Conservation (phyloP, 2,888 invertebrate genomes). For the Drosophila neonasuta region DNA sequence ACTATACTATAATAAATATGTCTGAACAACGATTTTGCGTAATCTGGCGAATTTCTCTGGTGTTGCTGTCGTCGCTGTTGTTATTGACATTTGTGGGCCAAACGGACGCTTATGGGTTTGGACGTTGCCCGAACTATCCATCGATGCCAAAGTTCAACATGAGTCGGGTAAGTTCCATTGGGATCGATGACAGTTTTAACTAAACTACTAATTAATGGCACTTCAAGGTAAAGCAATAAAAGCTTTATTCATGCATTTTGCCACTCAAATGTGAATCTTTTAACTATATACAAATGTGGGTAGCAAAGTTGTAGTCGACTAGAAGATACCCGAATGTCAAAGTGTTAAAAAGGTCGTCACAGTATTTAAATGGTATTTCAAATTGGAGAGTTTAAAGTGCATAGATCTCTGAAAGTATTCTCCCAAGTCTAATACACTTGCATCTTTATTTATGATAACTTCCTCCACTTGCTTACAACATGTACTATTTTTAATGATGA, state of each 20-base stretch:
- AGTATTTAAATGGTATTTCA: neutral
- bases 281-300: neutral
- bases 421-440: neutral
- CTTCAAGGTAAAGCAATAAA: slow-evolving; percentile 16
- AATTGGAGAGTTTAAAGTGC: neutral
- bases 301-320: neutral
- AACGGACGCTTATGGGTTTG: slow-evolving; percentile 83
- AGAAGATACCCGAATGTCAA: neutral
- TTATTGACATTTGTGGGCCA: slow-evolving; percentile 44
- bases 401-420: too few relatives aligned
- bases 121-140: slow-evolving; percentile 87
- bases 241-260: slow-evolving; percentile 17
- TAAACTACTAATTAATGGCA: neutral
- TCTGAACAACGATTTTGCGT: slow-evolving; percentile 27
- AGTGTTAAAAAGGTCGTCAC: too few relatives aligned
- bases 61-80: slow-evolving; percentile 36
- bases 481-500: neutral
- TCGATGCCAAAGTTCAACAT: slow-evolving; percentile 87
- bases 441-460: neutral
- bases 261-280: slow-evolving; percentile 11
- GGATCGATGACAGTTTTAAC: neutral
- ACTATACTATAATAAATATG: slow-evolving; percentile 39
- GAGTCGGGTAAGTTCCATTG: slow-evolving; percentile 84
- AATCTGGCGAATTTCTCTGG: slow-evolving; percentile 36
- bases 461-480: slow-evolving; percentile 1